Percentiles rank a stretch among this genome's conserved stretches.
These are phyloP conservation scores for Atta cephalotes DNA, from an alignment of 1,140 invertebrate genomes.

Conservation along the genomic window DNA sequence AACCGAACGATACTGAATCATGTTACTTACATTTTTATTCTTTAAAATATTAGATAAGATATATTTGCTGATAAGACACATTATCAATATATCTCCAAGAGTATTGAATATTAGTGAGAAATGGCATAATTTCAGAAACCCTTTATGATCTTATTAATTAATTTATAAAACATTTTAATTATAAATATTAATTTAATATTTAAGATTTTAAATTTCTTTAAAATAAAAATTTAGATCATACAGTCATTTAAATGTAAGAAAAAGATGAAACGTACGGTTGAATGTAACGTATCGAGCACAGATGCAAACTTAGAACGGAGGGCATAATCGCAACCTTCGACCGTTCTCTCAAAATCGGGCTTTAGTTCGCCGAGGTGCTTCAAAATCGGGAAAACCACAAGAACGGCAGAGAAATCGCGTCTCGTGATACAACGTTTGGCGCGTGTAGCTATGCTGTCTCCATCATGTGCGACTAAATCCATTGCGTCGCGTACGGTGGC, in stretches of 20 bases:
- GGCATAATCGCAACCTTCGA: slow-evolving; percentile 91
- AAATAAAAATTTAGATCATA: background rate
- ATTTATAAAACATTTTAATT: too few species aligned
- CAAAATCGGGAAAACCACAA: slow-evolving; percentile 95
- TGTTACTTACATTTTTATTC: slow-evolving; percentile 66
- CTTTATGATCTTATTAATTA: too few species aligned
- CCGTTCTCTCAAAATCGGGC: slow-evolving; percentile 93
- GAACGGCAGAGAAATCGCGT: slow-evolving; percentile 93
- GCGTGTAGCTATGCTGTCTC: slow-evolving; percentile 92
- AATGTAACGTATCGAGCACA: slow-evolving; percentile 91
- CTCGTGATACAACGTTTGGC: slow-evolving; percentile 93
- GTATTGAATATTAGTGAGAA: too few species aligned
- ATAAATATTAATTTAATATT: too few species aligned
- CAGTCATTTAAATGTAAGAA: background rate
- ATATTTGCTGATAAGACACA: slow-evolving; percentile 96
- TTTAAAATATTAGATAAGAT: slow-evolving; percentile 97
- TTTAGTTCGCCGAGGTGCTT: slow-evolving; percentile 93
- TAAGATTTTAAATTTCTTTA: too few species aligned
- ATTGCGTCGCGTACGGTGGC: slow-evolving; percentile 94
- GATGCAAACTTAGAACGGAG: slow-evolving; percentile 91
- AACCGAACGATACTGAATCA: background rate
- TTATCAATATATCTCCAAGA: slow-evolving; percentile 87
- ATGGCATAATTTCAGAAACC: too few species aligned
- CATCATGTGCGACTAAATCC: slow-evolving; percentile 94
- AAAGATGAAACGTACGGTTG: slow-evolving; percentile 87